Percentiles rank a stretch among this genome's conserved stretches.
phyloP scores from a whole-genome alignment of 2,797 vertebrate genomes.

The Anabas testudineus region DNA sequence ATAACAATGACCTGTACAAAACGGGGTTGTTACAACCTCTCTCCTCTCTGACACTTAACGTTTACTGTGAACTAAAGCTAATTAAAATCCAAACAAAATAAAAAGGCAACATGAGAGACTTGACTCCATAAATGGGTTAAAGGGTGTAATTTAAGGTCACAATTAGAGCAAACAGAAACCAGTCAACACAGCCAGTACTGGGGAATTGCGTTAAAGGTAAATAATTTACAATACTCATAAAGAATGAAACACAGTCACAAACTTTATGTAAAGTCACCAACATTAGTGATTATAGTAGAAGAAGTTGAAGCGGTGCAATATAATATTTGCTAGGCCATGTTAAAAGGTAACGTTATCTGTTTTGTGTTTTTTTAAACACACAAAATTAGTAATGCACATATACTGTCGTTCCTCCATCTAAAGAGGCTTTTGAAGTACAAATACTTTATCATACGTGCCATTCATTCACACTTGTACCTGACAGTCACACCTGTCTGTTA shows the following conservation, averaged over 20 bases:
- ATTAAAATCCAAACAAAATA: background rate
- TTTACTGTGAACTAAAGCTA: rapidly evolving
- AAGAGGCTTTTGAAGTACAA: too few species aligned
- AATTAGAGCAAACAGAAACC: background rate
- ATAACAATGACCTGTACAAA: constrained; percentile 68
- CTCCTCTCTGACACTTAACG: background rate
- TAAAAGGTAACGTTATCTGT: too few species aligned
- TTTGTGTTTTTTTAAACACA: too few species aligned
- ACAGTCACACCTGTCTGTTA: background rate
- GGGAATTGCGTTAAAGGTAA: background rate
- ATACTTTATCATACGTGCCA: background rate
- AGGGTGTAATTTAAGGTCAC: constrained; percentile 8
- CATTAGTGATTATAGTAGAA: background rate
- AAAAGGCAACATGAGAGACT: background rate
- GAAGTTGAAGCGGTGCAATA: background rate
- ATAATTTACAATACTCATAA: background rate
- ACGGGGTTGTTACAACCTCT: background rate
- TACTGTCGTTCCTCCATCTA: background rate
- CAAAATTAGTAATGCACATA: background rate
- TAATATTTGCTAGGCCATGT: constrained; percentile 1
- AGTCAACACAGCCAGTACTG: background rate
- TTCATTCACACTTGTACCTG: background rate
- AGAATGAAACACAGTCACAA: background rate
- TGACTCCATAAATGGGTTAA: background rate
- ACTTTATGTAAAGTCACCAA: background rate